A percentile compares a stretch with the other conserved stretches of the same genome.
Conservation (phyloP, 2,797 vertebrate genomes). For the Melanotaenia maccullochi region DNA sequence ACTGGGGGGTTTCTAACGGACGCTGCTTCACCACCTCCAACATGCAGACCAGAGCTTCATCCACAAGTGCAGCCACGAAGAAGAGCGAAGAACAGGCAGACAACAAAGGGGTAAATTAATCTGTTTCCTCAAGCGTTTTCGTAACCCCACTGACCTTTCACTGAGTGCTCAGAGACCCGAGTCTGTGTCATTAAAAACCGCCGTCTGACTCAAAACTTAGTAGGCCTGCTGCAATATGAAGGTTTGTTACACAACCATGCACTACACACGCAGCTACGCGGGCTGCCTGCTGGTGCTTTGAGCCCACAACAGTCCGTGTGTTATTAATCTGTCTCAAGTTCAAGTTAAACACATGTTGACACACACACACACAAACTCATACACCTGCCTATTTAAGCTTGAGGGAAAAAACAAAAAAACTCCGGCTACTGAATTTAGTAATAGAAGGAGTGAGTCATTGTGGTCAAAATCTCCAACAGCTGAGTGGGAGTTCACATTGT, state of each 20-base stretch:
- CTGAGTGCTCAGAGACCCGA: background rate
- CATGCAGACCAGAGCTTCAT: conserved; percentile 61
- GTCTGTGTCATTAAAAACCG: background rate
- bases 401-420: background rate
- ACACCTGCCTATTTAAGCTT: background rate
- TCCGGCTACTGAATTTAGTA: background rate
- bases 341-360: background rate
- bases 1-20: conserved; percentile 14
- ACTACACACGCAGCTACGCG: background rate
- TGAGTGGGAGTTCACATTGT: background rate
- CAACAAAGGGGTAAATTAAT: conserved; percentile 66
- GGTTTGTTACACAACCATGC: conserved; percentile 45
- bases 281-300: background rate
- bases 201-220: background rate
- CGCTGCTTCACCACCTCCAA: conserved; percentile 18
- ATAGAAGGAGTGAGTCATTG: background rate
- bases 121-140: conserved; percentile 32
- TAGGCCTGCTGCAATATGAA: background rate
- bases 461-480: background rate
- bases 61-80: conserved; percentile 47
- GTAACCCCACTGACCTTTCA: conserved; percentile 12
- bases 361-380: background rate
- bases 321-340: background rate
- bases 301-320: background rate
- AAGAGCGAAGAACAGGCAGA: conserved; percentile 36